Evolutionary conservation across 2,797 vertebrate species (phyloP), one percentile per base, ranked within the genome.

Genomic region (Amblyopsis hoosieri): DNA sequence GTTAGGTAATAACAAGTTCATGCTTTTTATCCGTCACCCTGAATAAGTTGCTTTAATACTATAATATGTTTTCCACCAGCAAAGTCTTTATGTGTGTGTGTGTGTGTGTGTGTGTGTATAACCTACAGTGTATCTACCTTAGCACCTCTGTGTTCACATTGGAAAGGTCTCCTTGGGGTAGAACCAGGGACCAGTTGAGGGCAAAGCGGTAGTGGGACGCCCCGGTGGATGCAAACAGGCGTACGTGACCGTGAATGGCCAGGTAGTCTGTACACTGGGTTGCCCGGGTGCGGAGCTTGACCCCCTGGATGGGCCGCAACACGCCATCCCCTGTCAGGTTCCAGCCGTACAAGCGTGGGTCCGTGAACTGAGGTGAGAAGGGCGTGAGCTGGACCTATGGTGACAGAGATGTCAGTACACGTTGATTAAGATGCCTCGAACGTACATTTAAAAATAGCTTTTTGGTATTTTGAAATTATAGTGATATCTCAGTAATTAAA

Each of bases 231-330:
- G 83, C 90, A 65, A 99, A 80, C 60, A 98, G 87, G 17, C 80
- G 85, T 2, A 97, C 81, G 47, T 96, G 95, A 55, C 77, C 89
- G 74, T 84, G 93, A 80, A 99, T 94, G 79, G 93, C 93, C 69
- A 94, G 86, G 72, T 95, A 99, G 70, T 98, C 97, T 0, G 94
- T 95, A 85, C 98, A 99, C 64, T 98, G 96, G 12, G 94, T 81
- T 0, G 72, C 85, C 37, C 93, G 90, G 1, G 94, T 95, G 79
- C 83, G 91, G 15, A 98, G 82, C 72, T 71, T 91, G 64, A 95
- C 91, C 0, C 95, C 97, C 23, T 90, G 75, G 54, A 99, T 90
- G 4, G 67, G 92, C 60, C 64, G 89, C 66, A 99, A 73, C 4
- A 89, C 78, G 12, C 95, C 91, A 0, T 98, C 94, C 49, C 97